These are phyloP conservation scores for Gallinago undulata DNA, from an alignment of 2,113 vertebrate species.

Conservation along the genomic window DNA sequence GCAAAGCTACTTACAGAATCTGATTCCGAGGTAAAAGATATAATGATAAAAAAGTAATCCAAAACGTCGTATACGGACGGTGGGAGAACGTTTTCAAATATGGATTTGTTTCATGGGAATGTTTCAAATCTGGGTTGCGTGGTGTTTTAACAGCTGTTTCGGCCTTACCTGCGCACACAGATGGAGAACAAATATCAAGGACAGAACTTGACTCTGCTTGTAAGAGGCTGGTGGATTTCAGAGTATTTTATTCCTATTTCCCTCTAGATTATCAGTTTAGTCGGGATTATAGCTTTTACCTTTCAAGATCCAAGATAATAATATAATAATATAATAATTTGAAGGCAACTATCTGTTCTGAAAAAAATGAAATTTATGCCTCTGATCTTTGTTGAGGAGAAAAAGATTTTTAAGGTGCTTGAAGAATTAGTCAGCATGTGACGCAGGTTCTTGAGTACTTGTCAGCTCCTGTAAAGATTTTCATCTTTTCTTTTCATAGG, in stretches of 20 bases:
- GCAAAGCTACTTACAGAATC: conserved; percentile 79
- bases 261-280: neutral
- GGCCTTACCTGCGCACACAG: neutral
- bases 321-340: neutral
- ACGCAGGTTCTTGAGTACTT: neutral
- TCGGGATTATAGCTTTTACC: neutral
- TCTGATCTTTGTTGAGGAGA: neutral
- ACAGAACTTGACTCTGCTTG: neutral
- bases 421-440: neutral
- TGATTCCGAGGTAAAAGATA: conserved; percentile 73
- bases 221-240: neutral
- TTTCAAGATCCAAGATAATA: neutral
- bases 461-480: neutral
- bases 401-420: neutral
- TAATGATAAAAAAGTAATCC: neutral
- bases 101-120: no score
- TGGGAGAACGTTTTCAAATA: neutral
- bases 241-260: neutral
- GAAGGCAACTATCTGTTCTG: neutral
- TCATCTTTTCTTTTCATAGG: conserved; percentile 44
- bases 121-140: neutral
- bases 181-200: no score
- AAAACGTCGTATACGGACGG: fast-evolving
- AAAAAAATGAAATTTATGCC: neutral
- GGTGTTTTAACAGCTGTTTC: neutral